These are phyloP conservation scores for Eustalomyia histrio DNA, from an alignment of 2,888 invertebrate genomes.

Conservation along the genomic window DNA sequence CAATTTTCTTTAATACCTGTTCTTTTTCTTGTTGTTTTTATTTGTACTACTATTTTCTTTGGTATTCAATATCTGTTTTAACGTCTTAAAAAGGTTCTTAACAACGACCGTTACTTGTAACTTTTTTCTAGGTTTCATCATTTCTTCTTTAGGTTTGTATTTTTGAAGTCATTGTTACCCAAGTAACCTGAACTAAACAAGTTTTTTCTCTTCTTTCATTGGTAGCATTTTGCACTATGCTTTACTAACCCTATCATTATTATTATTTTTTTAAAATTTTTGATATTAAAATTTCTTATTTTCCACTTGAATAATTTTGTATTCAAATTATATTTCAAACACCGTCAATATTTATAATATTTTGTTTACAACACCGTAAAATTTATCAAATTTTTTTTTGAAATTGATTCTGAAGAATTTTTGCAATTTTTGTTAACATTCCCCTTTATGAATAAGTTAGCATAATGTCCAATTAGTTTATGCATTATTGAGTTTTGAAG, in stretches of 20 bases:
- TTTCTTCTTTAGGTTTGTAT: not conserved
- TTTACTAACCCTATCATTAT: slow-evolving; percentile 27
- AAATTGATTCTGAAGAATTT: slow-evolving; percentile 66
- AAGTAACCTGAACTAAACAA: slow-evolving; percentile 24
- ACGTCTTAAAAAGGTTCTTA: slow-evolving; percentile 43
- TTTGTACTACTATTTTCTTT: too few relatives aligned
- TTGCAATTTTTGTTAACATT: slow-evolving; percentile 40
- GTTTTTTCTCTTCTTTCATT: slow-evolving; percentile 8
- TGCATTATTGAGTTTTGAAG: slow-evolving; percentile 58
- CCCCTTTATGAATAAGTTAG: slow-evolving; percentile 42
- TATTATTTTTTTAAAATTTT: slow-evolving; percentile 20
- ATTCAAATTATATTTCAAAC: slow-evolving; percentile 20
- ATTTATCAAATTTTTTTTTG: slow-evolving; percentile 62
- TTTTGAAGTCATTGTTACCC: slow-evolving; percentile 25
- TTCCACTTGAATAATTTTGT: slow-evolving; percentile 54
- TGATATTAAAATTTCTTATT: slow-evolving; percentile 51
- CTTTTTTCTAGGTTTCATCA: slow-evolving; percentile 1
- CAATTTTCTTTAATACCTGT: slow-evolving; percentile 52
- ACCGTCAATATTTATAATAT: slow-evolving; percentile 39
- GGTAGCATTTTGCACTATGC: not conserved
- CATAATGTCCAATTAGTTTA: slow-evolving; percentile 57
- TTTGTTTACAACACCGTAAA: slow-evolving; percentile 59
- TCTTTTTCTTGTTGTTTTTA: slow-evolving; percentile 37
- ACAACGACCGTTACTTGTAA: slow-evolving; percentile 56
- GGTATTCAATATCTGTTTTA: slow-evolving; percentile 25